Evolutionary conservation across 2,888 invertebrate species (phyloP).

Genomic region (Phania funesta): DNA sequence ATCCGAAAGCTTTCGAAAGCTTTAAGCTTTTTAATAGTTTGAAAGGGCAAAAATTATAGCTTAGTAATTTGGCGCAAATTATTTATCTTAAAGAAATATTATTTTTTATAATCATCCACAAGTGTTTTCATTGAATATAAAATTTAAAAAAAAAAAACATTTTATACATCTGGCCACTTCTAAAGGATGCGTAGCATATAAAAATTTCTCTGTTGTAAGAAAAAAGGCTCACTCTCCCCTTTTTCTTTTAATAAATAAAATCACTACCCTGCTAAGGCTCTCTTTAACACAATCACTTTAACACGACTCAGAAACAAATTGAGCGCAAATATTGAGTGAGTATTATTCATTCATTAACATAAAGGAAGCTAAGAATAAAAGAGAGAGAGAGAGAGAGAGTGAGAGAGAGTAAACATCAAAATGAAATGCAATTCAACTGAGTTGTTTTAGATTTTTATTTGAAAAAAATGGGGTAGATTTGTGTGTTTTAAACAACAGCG

Average conservation of each 20-base stretch:
- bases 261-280: neutral
- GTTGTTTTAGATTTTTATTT: constrained; percentile 2
- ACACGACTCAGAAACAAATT: neutral
- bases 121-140: too few relatives aligned
- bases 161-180: too few relatives aligned
- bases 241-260: neutral
- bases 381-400: neutral
- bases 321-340: constrained; percentile 33
- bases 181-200: too few relatives aligned
- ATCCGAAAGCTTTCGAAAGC: too few relatives aligned
- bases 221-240: neutral
- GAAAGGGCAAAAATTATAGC: too few relatives aligned
- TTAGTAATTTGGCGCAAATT: too few relatives aligned
- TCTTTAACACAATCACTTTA: constrained; percentile 2
- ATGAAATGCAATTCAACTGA: constrained; percentile 28
- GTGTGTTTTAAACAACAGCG: neutral
- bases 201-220: too few relatives aligned
- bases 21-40: too few relatives aligned
- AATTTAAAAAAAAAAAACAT: too few relatives aligned
- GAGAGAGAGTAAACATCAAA: neutral
- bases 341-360: constrained; percentile 53
- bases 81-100: too few relatives aligned
- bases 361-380: neutral
- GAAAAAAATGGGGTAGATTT: constrained; percentile 60
- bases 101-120: too few relatives aligned